Evolutionary conservation across 1,140 invertebrate genomes (phyloP).

Genomic region (Diabrotica undecimpunctata): DNA sequence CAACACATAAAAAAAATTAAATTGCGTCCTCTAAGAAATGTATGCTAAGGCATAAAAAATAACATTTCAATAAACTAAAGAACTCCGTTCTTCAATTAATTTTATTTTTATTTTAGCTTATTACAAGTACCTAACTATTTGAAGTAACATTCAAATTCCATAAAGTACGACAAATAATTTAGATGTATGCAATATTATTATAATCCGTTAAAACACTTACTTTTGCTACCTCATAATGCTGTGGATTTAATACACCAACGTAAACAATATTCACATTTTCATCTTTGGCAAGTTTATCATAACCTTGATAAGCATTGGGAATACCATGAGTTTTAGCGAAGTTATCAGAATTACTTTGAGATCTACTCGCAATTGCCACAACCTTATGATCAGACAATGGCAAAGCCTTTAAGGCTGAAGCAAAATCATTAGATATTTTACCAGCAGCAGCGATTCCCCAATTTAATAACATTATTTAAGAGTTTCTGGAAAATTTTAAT

Average conservation of each 20-base stretch:
- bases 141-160: too few species aligned
- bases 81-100: too few species aligned
- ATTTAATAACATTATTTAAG: not conserved
- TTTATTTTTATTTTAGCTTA: too few species aligned
- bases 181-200: not conserved
- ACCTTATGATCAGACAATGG: slow-evolving; percentile 62
- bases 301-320: slow-evolving; percentile 67
- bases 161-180: too few species aligned
- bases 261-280: slow-evolving; percentile 79
- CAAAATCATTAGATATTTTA: slow-evolving; percentile 77
- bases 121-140: too few species aligned
- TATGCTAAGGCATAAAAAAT: too few species aligned
- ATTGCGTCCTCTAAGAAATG: too few species aligned
- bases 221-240: slow-evolving; percentile 65
- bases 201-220: not conserved
- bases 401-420: slow-evolving; percentile 58
- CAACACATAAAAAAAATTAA: too few species aligned
- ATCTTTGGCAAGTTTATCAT: slow-evolving; percentile 71
- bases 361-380: slow-evolving; percentile 71
- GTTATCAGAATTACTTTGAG: slow-evolving; percentile 62
- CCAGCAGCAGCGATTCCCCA: slow-evolving; percentile 74
- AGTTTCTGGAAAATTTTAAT: too few species aligned
- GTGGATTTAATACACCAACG: slow-evolving; percentile 66
- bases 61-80: too few species aligned
- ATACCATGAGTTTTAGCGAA: slow-evolving; percentile 74